Evolutionary conservation across 2,797 vertebrate species (phyloP).

Genomic region (Gobionotothen gibberifrons): DNA sequence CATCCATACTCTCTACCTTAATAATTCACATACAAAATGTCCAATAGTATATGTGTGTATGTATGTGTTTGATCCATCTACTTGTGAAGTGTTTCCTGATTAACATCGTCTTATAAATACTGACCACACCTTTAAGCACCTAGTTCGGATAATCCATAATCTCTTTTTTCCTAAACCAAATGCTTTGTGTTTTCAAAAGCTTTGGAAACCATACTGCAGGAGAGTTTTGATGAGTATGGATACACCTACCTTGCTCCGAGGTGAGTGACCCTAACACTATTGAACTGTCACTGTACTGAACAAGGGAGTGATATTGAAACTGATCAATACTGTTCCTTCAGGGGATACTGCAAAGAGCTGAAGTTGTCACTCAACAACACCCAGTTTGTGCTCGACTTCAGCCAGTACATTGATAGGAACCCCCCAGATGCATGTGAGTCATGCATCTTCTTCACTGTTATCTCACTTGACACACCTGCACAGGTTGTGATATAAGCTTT

Average conservation of each 20-base stretch:
- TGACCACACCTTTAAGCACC: not conserved
- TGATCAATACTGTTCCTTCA: conserved; percentile 72
- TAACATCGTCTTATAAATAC: not conserved
- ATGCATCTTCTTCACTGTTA: conserved; percentile 37
- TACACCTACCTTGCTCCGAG: conserved; percentile 95
- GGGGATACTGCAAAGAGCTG: conserved; percentile 94
- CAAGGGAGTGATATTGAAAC: conserved; percentile 15
- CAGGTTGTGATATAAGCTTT: conserved; percentile 17
- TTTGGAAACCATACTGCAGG: conserved; percentile 89
- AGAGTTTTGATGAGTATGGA: conserved; percentile 91
- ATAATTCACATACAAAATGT: conserved; percentile 63
- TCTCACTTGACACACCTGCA: conserved; percentile 29
- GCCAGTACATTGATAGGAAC: conserved; percentile 90
- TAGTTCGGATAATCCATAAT: no score
- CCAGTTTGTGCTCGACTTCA: conserved; percentile 94
- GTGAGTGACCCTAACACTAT: conserved; percentile 77
- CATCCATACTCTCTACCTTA: conserved; percentile 46
- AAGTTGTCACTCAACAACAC: conserved; percentile 94
- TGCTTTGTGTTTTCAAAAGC: conserved; percentile 81
- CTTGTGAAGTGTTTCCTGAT: conserved; percentile 15
- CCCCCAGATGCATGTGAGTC: conserved; percentile 84
- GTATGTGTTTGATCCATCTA: not conserved
- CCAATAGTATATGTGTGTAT: conserved; percentile 27
- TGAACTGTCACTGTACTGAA: not conserved
- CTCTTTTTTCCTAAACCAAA: not conserved